A percentile compares a stretch with the other conserved stretches of the same genome.
phyloP scores from a whole-genome alignment of 2,113 vertebrate genomes.

The Macquaria ambigua region DNA sequence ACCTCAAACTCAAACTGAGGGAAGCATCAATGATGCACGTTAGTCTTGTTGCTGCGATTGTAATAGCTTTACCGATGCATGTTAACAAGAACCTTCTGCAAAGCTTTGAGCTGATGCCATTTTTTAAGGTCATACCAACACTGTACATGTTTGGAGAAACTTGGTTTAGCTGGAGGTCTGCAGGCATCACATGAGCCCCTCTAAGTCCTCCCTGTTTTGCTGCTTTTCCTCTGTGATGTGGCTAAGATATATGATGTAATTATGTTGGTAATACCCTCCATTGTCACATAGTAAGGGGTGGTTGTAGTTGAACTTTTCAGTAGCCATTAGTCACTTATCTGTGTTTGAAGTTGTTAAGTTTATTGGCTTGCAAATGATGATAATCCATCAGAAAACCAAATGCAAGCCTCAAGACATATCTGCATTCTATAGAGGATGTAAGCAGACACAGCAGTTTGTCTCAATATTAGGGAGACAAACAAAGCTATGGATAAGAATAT shows the following conservation, averaged over 20 bases:
- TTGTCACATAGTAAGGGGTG: neutral
- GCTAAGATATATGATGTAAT: constrained; percentile 1
- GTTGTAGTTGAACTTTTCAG: neutral
- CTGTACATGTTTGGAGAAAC: neutral
- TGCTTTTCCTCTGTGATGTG: too few species aligned
- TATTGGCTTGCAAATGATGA: neutral
- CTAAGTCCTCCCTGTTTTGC: too few species aligned
- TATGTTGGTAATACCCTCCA: neutral
- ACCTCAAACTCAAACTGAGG: neutral
- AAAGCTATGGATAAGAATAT: neutral
- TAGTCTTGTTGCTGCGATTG: neutral
- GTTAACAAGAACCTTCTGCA: constrained; percentile 3
- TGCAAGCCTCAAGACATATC: neutral
- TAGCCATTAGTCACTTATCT: neutral
- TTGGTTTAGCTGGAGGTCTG: too few species aligned
- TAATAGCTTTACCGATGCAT: neutral
- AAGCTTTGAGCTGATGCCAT: neutral
- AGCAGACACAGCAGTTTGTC: neutral
- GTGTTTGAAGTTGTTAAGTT: neutral
- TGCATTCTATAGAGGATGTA: neutral
- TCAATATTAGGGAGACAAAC: neutral
- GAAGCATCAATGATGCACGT: neutral
- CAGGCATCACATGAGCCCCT: too few species aligned
- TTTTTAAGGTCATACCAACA: constrained; percentile 15
- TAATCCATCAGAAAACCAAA: neutral